Percentiles rank a stretch among this genome's conserved stretches.
Conservation (phyloP, 2,888 invertebrate genomes). For the Andrena minutula region DNA sequence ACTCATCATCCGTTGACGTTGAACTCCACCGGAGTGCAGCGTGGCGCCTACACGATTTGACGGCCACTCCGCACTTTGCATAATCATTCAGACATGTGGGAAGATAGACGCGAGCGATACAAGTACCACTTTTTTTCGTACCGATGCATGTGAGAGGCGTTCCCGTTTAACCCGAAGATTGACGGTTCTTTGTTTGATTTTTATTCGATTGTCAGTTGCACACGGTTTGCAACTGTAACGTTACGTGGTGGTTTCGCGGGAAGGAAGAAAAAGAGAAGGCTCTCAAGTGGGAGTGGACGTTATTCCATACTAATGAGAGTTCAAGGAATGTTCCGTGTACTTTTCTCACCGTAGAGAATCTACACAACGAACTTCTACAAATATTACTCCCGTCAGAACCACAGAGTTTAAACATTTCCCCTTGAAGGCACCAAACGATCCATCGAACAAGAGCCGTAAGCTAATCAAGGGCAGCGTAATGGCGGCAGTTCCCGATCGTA, state of each 20-base stretch:
- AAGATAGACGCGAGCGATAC: slow-evolving; percentile 50
- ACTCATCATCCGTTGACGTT: slow-evolving; percentile 53
- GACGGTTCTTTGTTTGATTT: slow-evolving; percentile 21
- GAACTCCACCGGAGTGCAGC: slow-evolving; percentile 40
- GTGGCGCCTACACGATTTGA: slow-evolving; percentile 57
- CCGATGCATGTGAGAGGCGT: slow-evolving; percentile 19
- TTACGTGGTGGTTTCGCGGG: neutral
- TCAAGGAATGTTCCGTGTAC: neutral
- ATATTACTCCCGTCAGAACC: no score
- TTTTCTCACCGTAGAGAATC: no score
- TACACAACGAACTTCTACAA: no score
- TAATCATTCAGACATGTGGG: slow-evolving; percentile 62
- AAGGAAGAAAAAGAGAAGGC: neutral
- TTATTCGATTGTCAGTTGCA: slow-evolving; percentile 14
- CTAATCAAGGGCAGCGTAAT: neutral
- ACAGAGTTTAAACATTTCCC: no score
- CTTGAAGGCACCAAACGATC: no score
- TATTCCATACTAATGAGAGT: neutral
- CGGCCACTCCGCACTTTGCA: slow-evolving; percentile 61
- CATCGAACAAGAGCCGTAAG: no score
- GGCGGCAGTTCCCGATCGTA: neutral
- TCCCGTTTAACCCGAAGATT: neutral
- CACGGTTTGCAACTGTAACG: neutral
- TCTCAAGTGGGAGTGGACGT: no score
- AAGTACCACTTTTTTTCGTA: slow-evolving; percentile 40